Conservation (phyloP, 2,888 invertebrate genomes). For the Lampropteryx suffumata region DNA sequence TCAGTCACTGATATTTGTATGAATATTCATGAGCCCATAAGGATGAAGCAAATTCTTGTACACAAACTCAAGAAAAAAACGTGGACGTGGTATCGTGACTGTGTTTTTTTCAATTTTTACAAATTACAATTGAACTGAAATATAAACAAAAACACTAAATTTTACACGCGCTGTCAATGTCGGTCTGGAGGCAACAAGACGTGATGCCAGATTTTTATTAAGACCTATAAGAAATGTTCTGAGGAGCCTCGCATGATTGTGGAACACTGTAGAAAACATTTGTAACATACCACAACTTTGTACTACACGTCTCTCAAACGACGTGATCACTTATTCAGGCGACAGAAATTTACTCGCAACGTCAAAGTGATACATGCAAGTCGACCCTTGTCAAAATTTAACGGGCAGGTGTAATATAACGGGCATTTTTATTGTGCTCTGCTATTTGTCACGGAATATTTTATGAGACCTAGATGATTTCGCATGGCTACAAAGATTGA, state of each 20-base stretch:
- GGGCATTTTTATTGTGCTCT: constrained; percentile 45
- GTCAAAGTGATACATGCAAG: constrained; percentile 77
- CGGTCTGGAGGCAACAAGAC: no score
- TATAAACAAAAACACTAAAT: no score
- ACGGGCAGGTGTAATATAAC: constrained; percentile 72
- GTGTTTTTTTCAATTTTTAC: not conserved
- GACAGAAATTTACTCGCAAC: constrained; percentile 73
- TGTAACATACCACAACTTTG: not conserved
- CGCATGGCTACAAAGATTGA: not conserved
- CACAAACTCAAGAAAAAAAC: not conserved
- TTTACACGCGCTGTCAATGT: no score
- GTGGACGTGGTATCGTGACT: not conserved
- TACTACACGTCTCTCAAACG: constrained; percentile 45
- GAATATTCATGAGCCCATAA: constrained; percentile 51
- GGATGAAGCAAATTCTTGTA: constrained; percentile 44
- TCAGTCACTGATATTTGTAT: constrained; percentile 45
- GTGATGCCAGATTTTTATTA: no score
- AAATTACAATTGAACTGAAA: no score
- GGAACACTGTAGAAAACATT: not conserved
- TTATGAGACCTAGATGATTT: constrained; percentile 10
- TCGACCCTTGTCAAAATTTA: constrained; percentile 74
- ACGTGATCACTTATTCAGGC: constrained; percentile 72
- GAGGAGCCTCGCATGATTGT: not conserved
- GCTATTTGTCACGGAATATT: constrained; percentile 30
- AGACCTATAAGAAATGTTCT: no score